Evolutionary conservation across 2,113 vertebrate species (phyloP), one percentile per base, ranked within the genome.

Genomic region (Psittacula cyanocephala): DNA sequence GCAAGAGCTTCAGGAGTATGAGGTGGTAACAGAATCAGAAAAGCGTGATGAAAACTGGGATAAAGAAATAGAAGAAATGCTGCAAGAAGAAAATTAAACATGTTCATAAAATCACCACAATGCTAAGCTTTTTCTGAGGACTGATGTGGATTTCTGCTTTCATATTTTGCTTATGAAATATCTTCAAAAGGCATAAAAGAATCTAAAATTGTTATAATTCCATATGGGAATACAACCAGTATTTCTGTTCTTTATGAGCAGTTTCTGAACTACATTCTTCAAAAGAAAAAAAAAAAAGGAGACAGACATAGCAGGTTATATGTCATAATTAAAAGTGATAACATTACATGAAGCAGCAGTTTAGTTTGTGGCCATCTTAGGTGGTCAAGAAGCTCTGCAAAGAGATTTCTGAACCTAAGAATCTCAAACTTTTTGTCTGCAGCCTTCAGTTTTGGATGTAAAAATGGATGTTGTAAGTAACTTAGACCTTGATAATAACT

Each of bases 21-120:
- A 99, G 94, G 99, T 99, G 87, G 99, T 99, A 86, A 96, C 98
- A 1, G 99, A 99, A 78, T 96, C 98, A 1, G 99, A 98, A 95
- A 99, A 98, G 92, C 98, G 97, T 65, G 99, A 99, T 76, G 98
- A 99, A 81, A 99, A 99, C 93, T 99, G 99, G 99, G 99, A 99
- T 92, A 98, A 99, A 76, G 99, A 99, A 98, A 99, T 99, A 52
- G 99, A 99, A 97, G 98, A 99, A 97, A 99, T 99, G 99, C 97
- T 99, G 15, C 98, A 99, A 94, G 98, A 98, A 23, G 98, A 98
- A 70, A 98, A 98, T 92, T 99, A 96, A 98, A 37, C 53, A 43
- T 82, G 93, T 95, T 77, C 81, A 65, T 24, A 31, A 91, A 89
- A 95, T 71, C 69, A 55, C 27, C 60, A 28, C 67, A 89, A 78